phyloP scores from a whole-genome alignment of 2,888 invertebrate genomes.

The Chaetogeoica ovagalla region DNA sequence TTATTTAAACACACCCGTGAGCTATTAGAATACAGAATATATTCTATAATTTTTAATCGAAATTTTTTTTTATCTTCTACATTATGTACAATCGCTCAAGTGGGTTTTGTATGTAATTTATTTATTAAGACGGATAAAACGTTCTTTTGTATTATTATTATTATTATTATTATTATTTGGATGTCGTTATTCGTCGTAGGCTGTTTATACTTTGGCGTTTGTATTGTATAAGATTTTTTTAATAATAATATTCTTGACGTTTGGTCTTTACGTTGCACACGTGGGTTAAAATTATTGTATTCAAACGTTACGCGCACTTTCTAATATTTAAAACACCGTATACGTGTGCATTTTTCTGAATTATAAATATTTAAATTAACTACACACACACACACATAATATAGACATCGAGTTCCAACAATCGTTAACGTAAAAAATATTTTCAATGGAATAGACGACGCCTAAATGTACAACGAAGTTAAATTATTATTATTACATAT shows the following conservation, averaged over 20 bases:
- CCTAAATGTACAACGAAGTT: neutral
- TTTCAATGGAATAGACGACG: neutral
- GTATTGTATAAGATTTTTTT: neutral
- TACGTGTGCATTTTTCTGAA: neutral
- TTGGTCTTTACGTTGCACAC: neutral
- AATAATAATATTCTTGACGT: neutral
- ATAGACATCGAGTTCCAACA: neutral
- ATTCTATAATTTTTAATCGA: neutral
- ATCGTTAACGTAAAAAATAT: neutral
- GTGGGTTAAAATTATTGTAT: neutral
- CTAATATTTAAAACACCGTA: neutral
- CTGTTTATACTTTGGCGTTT: neutral
- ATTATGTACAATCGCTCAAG: constrained; percentile 3
- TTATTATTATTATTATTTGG: constrained; percentile 11
- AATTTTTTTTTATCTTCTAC: neutral
- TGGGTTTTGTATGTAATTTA: constrained; percentile 2
- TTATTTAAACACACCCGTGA: neutral
- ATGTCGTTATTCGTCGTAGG: constrained; percentile 12
- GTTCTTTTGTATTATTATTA: constrained; percentile 2
- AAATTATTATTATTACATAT: neutral
- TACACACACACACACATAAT: neutral
- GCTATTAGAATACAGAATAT: neutral
- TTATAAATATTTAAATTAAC: constrained; percentile 5
- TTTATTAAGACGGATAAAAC: neutral
- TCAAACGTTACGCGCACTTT: neutral